Evolutionary conservation across 35 echinoderm and acorn worm species (phyloP), one percentile per base, ranked within the genome.

Genomic region (Ophioderma brevispina): DNA sequence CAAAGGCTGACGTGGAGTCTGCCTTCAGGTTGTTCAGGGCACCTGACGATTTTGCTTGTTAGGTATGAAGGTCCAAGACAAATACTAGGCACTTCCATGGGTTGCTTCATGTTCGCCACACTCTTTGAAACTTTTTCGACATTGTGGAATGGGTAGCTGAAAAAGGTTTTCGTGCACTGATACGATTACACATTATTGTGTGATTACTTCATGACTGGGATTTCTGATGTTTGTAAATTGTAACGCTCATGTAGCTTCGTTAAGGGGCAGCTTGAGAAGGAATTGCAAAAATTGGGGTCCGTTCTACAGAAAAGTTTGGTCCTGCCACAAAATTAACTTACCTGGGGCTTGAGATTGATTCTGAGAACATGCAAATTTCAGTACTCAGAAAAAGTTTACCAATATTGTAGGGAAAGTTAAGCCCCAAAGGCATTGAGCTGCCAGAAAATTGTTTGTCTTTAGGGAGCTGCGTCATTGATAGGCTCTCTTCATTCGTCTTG

Each of bases 1-100:
- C 37, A 0, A 87, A 87, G 41, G 85, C 70, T 34, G 70, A 87
- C 14, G 78, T 87, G 36, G 38, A 87, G 37, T 87, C 85, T 28
- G 75, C n/a, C 85, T 10, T 78, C 38, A 38, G 34, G 37, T 23
- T 31, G 79, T 33, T 64, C 64, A 31, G 85, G 79, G 10, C 56
- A 75, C 85, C 85, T n/a, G 28, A 28, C 4, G 1, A 55, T 64
- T 75, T 86, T 55, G 35, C 2, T 35, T 1, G 32, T 86, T 4
- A 55, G 56, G 15, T 32, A n/a, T 86, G 63, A n/a, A n/a, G 2
- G 17, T 86, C 38, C 40, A 86, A 25, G 84, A 14, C 23, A 33
- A 18, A 35, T 46, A 86, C 13, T 32, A 21, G 37, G 49, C 40
- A 17, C 19, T 86, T 0, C 84, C 84, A 18, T 39, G 75, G 85